A percentile compares a stretch with the other conserved stretches of the same genome.
Evolutionary conservation across 1,140 invertebrate species (phyloP).

Genomic region (Mylabris phalerata): DNA sequence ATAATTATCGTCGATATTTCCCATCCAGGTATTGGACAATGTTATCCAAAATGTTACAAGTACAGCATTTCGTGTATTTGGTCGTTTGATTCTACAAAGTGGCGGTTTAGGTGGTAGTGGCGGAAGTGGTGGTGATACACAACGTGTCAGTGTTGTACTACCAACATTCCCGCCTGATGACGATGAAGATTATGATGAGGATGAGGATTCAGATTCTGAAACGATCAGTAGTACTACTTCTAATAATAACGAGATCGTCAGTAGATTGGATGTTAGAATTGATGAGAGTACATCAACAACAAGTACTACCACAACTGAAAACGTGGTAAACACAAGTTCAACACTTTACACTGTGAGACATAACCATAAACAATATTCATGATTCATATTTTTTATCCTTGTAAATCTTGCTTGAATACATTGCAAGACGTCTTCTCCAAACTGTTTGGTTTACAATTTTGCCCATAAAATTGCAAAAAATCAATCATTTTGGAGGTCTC

Average conservation of each 20-base stretch:
- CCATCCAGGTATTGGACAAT: slow-evolving; percentile 38
- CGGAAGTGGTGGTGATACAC: slow-evolving; percentile 39
- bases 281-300: not conserved
- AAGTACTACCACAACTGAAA: not conserved
- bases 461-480: no score
- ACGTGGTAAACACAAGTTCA: slow-evolving; percentile 13
- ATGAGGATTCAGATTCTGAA: slow-evolving; percentile 26
- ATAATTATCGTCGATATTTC: not conserved
- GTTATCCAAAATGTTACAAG: slow-evolving; percentile 40
- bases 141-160: slow-evolving; percentile 48
- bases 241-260: slow-evolving; percentile 9
- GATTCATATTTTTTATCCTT: not conserved
- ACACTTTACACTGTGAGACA: slow-evolving; percentile 21
- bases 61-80: slow-evolving; percentile 41
- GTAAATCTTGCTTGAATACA: slow-evolving; percentile 21
- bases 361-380: slow-evolving; percentile 4
- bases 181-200: slow-evolving; percentile 44
- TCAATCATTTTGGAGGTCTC: no score
- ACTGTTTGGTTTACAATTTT: not conserved
- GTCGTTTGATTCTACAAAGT: slow-evolving; percentile 44
- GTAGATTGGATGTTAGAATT: not conserved
- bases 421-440: slow-evolving; percentile 8
- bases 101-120: slow-evolving; percentile 44
- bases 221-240: slow-evolving; percentile 13
- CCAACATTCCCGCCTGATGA: slow-evolving; percentile 49